A percentile compares a stretch with the other conserved stretches of the same genome.
Evolutionary conservation across 2,888 invertebrate genomes (phyloP).

Genomic region (Drosophila emarginata): DNA sequence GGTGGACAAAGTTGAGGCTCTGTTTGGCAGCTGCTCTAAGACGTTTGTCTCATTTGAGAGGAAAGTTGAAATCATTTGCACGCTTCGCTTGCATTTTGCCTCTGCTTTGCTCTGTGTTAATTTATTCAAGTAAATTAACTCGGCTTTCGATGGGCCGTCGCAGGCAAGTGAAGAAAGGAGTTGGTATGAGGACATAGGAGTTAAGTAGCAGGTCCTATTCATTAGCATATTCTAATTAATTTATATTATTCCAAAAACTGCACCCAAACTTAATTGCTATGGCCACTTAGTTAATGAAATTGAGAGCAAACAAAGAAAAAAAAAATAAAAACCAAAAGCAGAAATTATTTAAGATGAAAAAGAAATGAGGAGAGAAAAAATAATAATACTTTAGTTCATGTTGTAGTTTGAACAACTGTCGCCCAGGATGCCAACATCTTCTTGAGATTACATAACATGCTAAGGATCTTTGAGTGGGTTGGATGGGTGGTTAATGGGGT

Average conservation of each 20-base stretch:
- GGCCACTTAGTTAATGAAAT: constrained; percentile 76
- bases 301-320: constrained; percentile 47
- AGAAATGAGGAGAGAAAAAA: constrained; percentile 12
- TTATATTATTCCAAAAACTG: constrained; percentile 74
- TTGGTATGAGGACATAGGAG: background rate
- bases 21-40: constrained; percentile 30
- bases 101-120: constrained; percentile 40
- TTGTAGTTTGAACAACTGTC: constrained; percentile 52
- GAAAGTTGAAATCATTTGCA: constrained; percentile 47
- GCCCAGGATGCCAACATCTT: constrained; percentile 48
- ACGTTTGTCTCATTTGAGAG: constrained; percentile 3
- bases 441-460: constrained; percentile 52
- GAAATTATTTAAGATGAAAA: constrained; percentile 9
- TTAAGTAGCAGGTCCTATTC: constrained; percentile 33
- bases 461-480: constrained; percentile 18
- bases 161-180: constrained; percentile 16
- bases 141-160: constrained; percentile 41
- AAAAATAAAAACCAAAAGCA: background rate
- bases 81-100: constrained; percentile 54
- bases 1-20: constrained; percentile 24
- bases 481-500: background rate
- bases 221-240: constrained; percentile 77
- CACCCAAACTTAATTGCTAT: constrained; percentile 71
- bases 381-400: constrained; percentile 6
- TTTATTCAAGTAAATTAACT: constrained; percentile 74